Percentiles rank a stretch among this genome's conserved stretches.
Evolutionary conservation across 2,113 vertebrate genomes (phyloP).

Genomic region (Dicrurus megarhynchus): DNA sequence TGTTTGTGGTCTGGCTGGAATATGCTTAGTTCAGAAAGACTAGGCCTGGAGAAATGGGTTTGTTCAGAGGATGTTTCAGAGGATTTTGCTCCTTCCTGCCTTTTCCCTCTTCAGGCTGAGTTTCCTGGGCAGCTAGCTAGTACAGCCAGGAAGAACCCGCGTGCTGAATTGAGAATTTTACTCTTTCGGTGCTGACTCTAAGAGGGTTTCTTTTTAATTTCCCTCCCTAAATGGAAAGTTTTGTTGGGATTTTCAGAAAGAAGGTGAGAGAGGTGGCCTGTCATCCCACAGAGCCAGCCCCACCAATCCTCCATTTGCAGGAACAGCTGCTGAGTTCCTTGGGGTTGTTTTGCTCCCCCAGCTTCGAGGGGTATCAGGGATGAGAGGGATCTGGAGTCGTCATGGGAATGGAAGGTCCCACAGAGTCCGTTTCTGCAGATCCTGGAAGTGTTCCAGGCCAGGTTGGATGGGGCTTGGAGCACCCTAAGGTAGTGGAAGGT

Average conservation of each 20-base stretch:
- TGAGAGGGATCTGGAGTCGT: neutral
- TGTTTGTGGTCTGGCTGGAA: neutral
- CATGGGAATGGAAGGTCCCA: neutral
- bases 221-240: neutral
- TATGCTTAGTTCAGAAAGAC: neutral
- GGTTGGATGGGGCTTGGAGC: neutral
- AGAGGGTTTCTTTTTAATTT: neutral
- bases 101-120: neutral
- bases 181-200: neutral
- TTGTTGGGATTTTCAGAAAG: neutral
- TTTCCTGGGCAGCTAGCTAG: neutral
- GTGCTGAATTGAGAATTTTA: neutral
- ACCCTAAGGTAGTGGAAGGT: neutral
- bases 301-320: neutral
- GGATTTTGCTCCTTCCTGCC: neutral
- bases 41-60: neutral
- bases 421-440: neutral
- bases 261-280: neutral
- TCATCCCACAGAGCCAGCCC: neutral
- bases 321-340: too few species aligned
- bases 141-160: neutral
- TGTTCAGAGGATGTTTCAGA: neutral
- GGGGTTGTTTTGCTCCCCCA: neutral
- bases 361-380: fast-evolving
- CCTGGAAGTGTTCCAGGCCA: neutral